A percentile compares a stretch with the other conserved stretches of the same genome.
Conservation (phyloP, 2,113 vertebrate genomes). For the Triplophysa dalaica region DNA sequence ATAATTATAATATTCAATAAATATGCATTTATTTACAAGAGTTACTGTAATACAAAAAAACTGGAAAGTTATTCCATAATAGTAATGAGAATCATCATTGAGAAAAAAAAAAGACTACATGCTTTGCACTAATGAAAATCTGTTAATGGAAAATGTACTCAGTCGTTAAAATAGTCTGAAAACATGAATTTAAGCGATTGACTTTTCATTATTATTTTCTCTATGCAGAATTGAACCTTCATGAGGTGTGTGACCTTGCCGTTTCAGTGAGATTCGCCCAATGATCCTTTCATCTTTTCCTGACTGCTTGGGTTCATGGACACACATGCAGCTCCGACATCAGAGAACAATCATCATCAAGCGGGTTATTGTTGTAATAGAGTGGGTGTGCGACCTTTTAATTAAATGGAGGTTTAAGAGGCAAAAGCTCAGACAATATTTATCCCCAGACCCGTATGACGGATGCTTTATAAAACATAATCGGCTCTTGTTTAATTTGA, state of each 20-base stretch:
- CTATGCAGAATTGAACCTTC: neutral
- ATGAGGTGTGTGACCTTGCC: neutral
- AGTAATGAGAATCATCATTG: neutral
- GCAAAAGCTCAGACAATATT: conserved; percentile 29
- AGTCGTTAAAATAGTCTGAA: too few relatives aligned
- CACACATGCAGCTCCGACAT: conserved; percentile 30
- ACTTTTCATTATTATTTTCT: too few relatives aligned
- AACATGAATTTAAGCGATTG: too few relatives aligned
- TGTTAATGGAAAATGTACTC: neutral
- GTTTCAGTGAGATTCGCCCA: neutral
- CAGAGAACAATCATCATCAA: conserved; percentile 36
- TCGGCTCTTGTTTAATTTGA: neutral
- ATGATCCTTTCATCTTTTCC: conserved; percentile 29
- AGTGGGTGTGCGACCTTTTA: conserved; percentile 29
- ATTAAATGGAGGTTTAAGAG: conserved; percentile 47
- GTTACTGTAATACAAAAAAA: neutral
- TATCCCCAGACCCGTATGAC: conserved; percentile 21
- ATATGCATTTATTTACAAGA: too few relatives aligned
- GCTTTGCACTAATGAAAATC: neutral
- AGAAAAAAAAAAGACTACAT: neutral
- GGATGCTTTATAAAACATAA: conserved; percentile 4
- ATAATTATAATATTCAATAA: too few relatives aligned
- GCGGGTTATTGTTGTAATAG: conserved; percentile 33
- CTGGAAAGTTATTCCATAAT: neutral
- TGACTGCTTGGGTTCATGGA: neutral